Evolutionary conservation across 2,797 vertebrate genomes (phyloP).

Genomic region (Sebastolobus alascanus): DNA sequence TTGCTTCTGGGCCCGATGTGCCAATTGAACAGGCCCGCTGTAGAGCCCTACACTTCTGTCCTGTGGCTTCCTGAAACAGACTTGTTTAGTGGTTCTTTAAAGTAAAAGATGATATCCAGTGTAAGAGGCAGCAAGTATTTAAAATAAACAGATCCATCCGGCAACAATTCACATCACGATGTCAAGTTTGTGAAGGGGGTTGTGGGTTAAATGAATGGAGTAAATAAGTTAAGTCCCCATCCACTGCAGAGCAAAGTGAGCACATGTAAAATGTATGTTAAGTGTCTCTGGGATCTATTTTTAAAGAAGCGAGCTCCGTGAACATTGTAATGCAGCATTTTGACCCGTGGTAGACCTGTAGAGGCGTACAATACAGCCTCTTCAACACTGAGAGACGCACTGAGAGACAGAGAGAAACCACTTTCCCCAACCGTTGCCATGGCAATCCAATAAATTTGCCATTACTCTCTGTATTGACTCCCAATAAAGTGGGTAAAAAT

Average conservation of each 20-base stretch:
- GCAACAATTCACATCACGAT: background rate
- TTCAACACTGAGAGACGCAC: constrained; percentile 53
- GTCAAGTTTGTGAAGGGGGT: constrained; percentile 2
- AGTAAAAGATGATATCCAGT: background rate
- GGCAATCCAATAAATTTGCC: constrained; percentile 76
- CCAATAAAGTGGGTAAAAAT: constrained; percentile 76
- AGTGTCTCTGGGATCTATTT: constrained; percentile 58
- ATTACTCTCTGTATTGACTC: constrained; percentile 74
- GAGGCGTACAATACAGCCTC: constrained; percentile 62
- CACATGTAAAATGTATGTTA: constrained; percentile 69
- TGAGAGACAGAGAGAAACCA: constrained; percentile 55
- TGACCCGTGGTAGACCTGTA: constrained; percentile 62
- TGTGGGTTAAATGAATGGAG: constrained; percentile 35
- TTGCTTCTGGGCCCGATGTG: background rate
- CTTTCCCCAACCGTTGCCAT: constrained; percentile 80
- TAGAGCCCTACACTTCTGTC: background rate
- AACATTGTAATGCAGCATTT: constrained; percentile 43
- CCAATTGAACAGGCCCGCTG: background rate
- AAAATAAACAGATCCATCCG: constrained; percentile 14
- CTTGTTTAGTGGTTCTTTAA: background rate
- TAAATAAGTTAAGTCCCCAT: constrained; percentile 44
- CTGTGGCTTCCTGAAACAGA: background rate
- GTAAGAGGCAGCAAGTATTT: background rate
- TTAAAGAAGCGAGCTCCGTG: constrained; percentile 34
- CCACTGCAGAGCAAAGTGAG: constrained; percentile 37